Base-by-base conservation (phyloP, 2,888 invertebrate genomes). In the Pantelozetes paolii region DNA sequence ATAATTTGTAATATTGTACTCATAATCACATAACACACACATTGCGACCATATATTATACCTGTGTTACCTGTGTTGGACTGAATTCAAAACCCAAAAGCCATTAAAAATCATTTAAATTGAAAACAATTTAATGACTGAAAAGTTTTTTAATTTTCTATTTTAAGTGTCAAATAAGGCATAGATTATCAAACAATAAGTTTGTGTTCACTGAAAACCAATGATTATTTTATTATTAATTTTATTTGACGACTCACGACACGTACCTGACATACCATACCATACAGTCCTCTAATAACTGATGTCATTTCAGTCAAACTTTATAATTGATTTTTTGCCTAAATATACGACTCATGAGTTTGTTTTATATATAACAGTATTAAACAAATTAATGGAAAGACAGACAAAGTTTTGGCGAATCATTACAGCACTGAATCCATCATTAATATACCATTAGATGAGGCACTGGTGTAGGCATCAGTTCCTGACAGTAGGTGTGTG, bases 401-500 rank as follows among this genome's bases (percentile, higher is more conserved):
- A n/a, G n/a, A 64, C 20, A 64, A 36, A 36, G 20, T 36, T 57
- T 57, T 36, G 18, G 64, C 13, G 32, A 30, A 64, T 32, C 64
- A 64, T 64, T 64, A 64, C 20, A 13, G 32, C n/a, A 30, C 11
- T 18, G 11, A 36, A 64, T 64, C 36, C 36, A 64, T 64, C 64
- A 64, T 64, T 64, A 64, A 64, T 64, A 36, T 64, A 18, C 20
- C 64, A 64, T 64, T 64, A 64, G 64, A 64, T 36, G n/a, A 64
- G n/a, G 20, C 64, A 64, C 36, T 18, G 20, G 36, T 64, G 64
- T 64, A 64, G 64, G 36, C 64, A 64, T 36, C 64, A 64, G 64
- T 64, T 64, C 64, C 64, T 64, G 64, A 64, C 64, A 64, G 64
- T 64, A 64, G 64, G 30, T 64, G 36, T 62, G 62, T 64, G 64